Percentiles rank a stretch among this genome's conserved stretches.
Evolutionary conservation across 23 tunicate species (phyloP).

Genomic region (Halocynthia roretzi): DNA sequence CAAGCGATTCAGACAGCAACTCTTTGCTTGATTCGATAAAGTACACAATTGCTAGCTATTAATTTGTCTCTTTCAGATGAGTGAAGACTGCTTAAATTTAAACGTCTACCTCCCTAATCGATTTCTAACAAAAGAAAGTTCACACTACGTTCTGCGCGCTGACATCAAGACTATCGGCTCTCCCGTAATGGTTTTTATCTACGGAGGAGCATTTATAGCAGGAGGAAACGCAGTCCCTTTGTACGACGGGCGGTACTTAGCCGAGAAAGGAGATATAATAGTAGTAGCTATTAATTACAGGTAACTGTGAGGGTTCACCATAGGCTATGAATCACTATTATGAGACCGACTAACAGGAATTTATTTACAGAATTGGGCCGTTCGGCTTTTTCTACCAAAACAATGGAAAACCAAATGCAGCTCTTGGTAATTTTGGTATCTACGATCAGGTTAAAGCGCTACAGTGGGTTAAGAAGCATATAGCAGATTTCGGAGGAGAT

Average conservation of each 20-base stretch:
- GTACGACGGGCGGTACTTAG: constrained; percentile 53
- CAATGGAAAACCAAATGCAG: constrained; percentile 26
- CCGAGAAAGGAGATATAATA: constrained; percentile 57
- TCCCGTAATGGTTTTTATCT: constrained; percentile 64
- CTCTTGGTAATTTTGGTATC: constrained; percentile 54
- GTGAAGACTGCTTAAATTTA: constrained; percentile 65
- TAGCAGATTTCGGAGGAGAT: constrained; percentile 56
- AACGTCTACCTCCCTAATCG: constrained; percentile 48
- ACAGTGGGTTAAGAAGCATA: constrained; percentile 41
- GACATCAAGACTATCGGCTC: not conserved
- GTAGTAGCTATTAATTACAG: constrained; percentile 57
- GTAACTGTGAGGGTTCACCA: constrained; percentile 8
- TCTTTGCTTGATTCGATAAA: not conserved
- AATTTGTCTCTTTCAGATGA: constrained; percentile 24
- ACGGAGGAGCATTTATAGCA: constrained; percentile 75
- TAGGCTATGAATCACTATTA: not conserved
- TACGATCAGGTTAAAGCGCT: constrained; percentile 72
- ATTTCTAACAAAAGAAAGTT: constrained; percentile 31
- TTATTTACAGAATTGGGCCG: constrained; percentile 48
- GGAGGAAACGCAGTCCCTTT: constrained; percentile 53
- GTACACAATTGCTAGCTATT: not conserved
- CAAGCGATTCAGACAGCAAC: not conserved
- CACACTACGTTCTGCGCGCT: constrained; percentile 20
- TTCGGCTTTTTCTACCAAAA: constrained; percentile 81
- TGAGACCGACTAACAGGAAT: not conserved